Evolutionary conservation across 2,888 invertebrate species (phyloP), one percentile per base, ranked within the genome.

Genomic region (Synanthedon vespiformis): DNA sequence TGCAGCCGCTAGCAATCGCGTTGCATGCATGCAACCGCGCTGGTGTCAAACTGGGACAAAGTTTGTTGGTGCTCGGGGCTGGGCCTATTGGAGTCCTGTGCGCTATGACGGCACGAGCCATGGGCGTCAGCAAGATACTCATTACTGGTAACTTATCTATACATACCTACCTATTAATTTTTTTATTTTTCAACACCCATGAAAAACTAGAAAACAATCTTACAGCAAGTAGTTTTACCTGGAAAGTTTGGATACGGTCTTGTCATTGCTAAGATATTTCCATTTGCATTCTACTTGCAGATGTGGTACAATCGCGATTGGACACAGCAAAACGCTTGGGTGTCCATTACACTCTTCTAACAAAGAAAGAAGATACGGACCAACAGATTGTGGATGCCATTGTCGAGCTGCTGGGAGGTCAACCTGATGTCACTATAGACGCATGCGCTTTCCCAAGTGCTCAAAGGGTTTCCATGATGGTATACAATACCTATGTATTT

Each of bases 1-100:
- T 98, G 53, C 98, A 99, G 72, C 98, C 98, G 0, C 79, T 99
- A 0, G 94, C 97, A 0, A 97, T 98, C 3, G 98, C 94, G 1
- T 94, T 98, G 0, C 97, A 98, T 79, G 96, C 97, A 27, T 98
- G 97, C 68, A 90, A 91, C 60, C 91, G 96, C 54, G 97, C 94
- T 1, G 89, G 90, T 14, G 89, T 99, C 40, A 85, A 84, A 6
- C 82, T 95, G 2, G 95, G 93, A 0, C 89, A 91, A 11, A 89
- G 87, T 4, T 90, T 95, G 18, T 83, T 94, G 3, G 89, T 96
- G 57, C 79, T 94, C 44, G 96, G 96, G 11, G 94, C 95, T 1
- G 97, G 97, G 4, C 96, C 97, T 0, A 94, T 97, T 56, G 97
- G 97, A 40, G 87, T 96, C 14, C 92, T 97, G 1, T 92, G 92